phyloP scores from a whole-genome alignment of 2,888 invertebrate genomes.

The Pasiphila rectangulata region DNA sequence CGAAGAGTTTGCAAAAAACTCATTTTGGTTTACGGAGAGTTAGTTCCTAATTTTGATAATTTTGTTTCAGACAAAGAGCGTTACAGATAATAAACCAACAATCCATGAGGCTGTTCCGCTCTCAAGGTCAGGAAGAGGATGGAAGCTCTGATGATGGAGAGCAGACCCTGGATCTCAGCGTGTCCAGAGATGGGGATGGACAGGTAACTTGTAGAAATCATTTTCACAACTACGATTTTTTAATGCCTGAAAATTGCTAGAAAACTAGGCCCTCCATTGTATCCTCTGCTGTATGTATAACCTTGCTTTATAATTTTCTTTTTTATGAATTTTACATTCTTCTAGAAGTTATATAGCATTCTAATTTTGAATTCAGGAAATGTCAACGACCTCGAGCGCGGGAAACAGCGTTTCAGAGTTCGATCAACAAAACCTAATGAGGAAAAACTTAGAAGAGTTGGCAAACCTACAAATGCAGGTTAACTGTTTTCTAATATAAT shows the following conservation, averaged over 20 bases:
- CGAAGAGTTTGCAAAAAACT: no score
- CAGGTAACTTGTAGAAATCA: constrained; percentile 67
- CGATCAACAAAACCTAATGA: constrained; percentile 75
- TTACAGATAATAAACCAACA: constrained; percentile 73
- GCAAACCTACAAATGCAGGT: constrained; percentile 79
- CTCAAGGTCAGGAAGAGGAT: constrained; percentile 70
- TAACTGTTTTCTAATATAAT: no score
- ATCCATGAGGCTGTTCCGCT: constrained; percentile 69
- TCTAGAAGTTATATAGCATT: no score
- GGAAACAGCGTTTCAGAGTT: constrained; percentile 77
- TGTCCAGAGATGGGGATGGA: constrained; percentile 75
- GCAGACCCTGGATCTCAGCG: constrained; percentile 74
- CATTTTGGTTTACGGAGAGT: no score
- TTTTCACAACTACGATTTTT: no score
- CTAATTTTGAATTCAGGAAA: constrained; percentile 59
- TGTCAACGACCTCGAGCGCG: constrained; percentile 75
- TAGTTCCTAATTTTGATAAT: no score
- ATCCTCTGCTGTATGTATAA: no score
- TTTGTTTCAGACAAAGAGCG: constrained; percentile 67
- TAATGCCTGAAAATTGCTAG: no score
- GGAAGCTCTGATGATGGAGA: constrained; percentile 78
- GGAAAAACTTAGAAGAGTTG: constrained; percentile 75
- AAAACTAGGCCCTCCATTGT: no score
- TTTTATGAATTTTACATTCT: constrained; percentile 20
- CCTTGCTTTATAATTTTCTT: background rate